Evolutionary conservation across 2,797 vertebrate species (phyloP), one percentile per base, ranked within the genome.

Genomic region (Enteromius thamalakanensis): DNA sequence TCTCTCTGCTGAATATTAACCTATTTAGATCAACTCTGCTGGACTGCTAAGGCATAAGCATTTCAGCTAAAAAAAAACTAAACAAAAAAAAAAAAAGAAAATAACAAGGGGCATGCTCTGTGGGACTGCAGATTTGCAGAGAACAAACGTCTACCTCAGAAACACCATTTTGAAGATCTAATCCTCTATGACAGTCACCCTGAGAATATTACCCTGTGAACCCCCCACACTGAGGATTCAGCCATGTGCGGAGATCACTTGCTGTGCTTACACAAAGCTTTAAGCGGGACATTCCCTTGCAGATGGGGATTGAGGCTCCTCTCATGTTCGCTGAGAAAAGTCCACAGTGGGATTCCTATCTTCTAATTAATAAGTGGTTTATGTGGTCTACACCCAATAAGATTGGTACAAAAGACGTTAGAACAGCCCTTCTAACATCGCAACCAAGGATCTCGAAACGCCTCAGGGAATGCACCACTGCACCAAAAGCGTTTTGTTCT

Each of bases 311-410:
- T 88, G 76, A 80, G 74, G 81, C 62, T 81, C 65, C 82, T 79
- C 58, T 23, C 65, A 74, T 79, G 81, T 78, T 79, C 32, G 84
- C 81, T 81, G 86, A 86, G 79, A 86, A 85, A n/a, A 67, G 64
- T 86, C 87, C 90, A 90, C 90, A 53, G 81, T 79, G 90, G 92
- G 89, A 88, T 89, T 91, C 86, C 74, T 82, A 83, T 85, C 84
- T 89, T 89, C 90, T 93, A 94, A 94, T 95, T 95, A 94, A 94
- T 94, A 94, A 93, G 90, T 90, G 88, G 86, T 90, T 85, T 88
- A 90, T 90, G 88, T 90, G 87, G 89, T 87, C 90, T 89, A 91
- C 86, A 79, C 89, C 92, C 87, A 87, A 84, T 83, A 89, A 90
- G 91, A 93, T 92, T 90, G 92, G 93, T 93, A 92, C 88, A 93